These are phyloP conservation scores for Pristionchus entomophagus DNA, from an alignment of 2,888 invertebrate genomes.

Conservation along the genomic window DNA sequence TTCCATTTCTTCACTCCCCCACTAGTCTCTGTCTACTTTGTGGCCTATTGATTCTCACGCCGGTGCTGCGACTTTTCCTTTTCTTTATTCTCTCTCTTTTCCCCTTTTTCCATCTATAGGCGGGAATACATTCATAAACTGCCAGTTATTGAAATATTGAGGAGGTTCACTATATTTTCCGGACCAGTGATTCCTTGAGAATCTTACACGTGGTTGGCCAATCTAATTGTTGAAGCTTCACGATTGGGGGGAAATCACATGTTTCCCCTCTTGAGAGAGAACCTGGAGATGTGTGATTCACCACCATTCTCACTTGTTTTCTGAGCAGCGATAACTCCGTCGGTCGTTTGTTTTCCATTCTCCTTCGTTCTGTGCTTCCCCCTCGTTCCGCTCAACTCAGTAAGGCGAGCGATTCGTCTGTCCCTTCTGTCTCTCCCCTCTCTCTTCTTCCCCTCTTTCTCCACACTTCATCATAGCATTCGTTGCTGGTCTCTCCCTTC, in stretches of 20 bases:
- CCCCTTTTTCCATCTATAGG: background rate
- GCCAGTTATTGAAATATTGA: no score
- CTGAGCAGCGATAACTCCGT: background rate
- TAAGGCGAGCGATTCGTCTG: background rate
- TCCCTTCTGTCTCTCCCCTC: background rate
- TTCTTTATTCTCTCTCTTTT: background rate
- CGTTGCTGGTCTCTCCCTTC: background rate
- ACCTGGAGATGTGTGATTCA: background rate
- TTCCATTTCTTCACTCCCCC: constrained; percentile 29
- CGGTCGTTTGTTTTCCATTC: background rate
- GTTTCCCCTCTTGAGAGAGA: background rate
- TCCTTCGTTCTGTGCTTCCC: background rate
- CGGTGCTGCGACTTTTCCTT: background rate
- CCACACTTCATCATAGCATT: constrained; percentile 21
- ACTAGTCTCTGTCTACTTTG: constrained; percentile 6
- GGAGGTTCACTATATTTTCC: background rate
- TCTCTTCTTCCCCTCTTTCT: background rate
- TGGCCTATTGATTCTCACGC: constrained; percentile 34
- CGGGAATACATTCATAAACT: background rate
- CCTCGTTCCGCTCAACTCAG: background rate
- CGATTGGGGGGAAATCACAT: background rate
- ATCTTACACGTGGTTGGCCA: background rate
- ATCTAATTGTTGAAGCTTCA: background rate
- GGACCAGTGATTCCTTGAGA: background rate
- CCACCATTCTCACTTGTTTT: no score